A percentile compares a stretch with the other conserved stretches of the same genome.
Conservation (phyloP, 2,113 vertebrate genomes). For the Myrmecophaga tridactyla region DNA sequence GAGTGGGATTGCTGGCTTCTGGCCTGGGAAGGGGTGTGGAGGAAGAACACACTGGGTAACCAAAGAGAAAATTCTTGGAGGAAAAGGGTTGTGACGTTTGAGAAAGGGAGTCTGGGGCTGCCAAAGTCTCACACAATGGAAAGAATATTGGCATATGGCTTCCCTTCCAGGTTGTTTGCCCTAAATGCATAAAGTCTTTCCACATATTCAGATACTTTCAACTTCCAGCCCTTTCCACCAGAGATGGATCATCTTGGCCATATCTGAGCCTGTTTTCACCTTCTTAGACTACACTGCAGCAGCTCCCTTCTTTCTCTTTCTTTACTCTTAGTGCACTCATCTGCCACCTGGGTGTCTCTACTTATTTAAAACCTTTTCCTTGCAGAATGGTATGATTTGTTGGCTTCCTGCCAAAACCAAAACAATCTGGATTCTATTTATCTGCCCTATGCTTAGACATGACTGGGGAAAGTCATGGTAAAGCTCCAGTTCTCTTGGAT, state of each 20-base stretch:
- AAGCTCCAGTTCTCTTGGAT: constrained; percentile 15
- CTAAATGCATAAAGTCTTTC: neutral
- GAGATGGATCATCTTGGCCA: neutral
- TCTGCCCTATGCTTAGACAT: neutral
- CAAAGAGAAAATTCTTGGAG: neutral
- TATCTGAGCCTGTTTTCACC: neutral
- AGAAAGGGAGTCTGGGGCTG: neutral
- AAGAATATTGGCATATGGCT: neutral
- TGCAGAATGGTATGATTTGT: neutral
- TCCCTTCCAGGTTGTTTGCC: neutral
- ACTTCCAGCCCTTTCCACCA: neutral
- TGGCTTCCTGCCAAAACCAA: constrained; percentile 34
- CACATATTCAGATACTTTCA: neutral
- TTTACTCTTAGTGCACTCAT: neutral
- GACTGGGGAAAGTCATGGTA: neutral
- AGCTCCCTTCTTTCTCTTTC: neutral
- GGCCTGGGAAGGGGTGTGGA: neutral
- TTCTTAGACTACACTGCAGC: neutral
- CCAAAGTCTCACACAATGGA: neutral
- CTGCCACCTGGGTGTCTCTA: neutral
- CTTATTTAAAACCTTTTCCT: neutral
- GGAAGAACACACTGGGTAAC: neutral
- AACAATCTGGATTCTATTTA: constrained; percentile 24
- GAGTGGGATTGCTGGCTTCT: neutral
- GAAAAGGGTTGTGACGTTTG: neutral